Base-by-base conservation (phyloP, 2,888 invertebrate species). In the Lapara coniferarum region DNA sequence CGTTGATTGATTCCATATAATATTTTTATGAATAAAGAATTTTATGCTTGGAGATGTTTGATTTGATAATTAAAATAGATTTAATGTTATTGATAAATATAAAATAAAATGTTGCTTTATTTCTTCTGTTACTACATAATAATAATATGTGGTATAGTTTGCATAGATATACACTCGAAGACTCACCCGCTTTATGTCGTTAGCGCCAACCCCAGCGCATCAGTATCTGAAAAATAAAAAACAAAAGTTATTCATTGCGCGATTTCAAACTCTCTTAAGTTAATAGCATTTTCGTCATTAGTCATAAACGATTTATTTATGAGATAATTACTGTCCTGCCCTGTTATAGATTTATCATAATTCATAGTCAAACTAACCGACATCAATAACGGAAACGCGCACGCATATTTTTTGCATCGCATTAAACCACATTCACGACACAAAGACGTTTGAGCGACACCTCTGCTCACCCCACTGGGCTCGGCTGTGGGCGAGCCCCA, bases 361-460 rank as follows among this genome's bases (percentile, higher is more conserved):
- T 3, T 37, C 37, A 37, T 37, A 5, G 5, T 37, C 37, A 37
- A 37, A 37, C 37, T 2, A 37, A 37, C 37, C 5, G 2, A 4
- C 4, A 37, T 6, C 5, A 4, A 56, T 66, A 73, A 71, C 71
- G 75, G 67, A 72, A 71, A 74, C 73, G 37, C 53, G 55, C 71
- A 69, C 56, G 7, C 19, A 67, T 75, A 77, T 81, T 85, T 85
- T 84, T 84, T 83, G 78, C 77, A 74, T 71, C 70, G 72, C 74
- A 82, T 85, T 81, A 80, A 80, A 75, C 74, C 78, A 72, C 75
- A 82, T 83, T 82, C 81, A 85, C 80, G 73, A 75, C 75, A 71
- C 72, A 71, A 73, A 72, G 71, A 76, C 76, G 73, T 74, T 84
- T 80, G 83, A 80, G 52, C 66, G 52, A 53, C 59, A 63, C 53